A percentile compares a stretch with the other conserved stretches of the same genome.
phyloP scores from a whole-genome alignment of 2,797 vertebrate genomes.

The Carapus acus region DNA sequence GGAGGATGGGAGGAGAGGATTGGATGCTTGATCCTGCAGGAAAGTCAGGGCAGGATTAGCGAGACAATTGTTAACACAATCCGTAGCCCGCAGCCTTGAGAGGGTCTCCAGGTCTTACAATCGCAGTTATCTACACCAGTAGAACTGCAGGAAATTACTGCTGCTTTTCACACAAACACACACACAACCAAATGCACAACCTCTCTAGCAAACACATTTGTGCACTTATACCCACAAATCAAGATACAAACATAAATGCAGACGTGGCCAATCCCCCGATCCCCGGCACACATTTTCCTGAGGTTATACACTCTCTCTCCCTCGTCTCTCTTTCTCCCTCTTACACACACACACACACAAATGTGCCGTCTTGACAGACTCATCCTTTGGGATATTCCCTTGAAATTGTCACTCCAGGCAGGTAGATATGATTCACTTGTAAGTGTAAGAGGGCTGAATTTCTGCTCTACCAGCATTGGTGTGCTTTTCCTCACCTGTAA shows the following conservation, averaged over 20 bases:
- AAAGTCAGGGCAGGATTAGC: slow-evolving; percentile 58
- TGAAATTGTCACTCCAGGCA: slow-evolving; percentile 33
- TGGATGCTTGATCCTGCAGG: slow-evolving; percentile 23
- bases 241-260: slow-evolving; percentile 20
- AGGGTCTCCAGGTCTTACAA: slow-evolving; percentile 46
- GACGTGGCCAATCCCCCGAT: neutral
- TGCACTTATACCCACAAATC: slow-evolving; percentile 19
- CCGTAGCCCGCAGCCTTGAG: slow-evolving; percentile 53
- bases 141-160: slow-evolving; percentile 48
- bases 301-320: too few relatives aligned
- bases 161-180: slow-evolving; percentile 40
- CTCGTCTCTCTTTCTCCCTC: neutral
- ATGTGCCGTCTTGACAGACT: slow-evolving; percentile 22
- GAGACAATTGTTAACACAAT: slow-evolving; percentile 58
- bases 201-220: slow-evolving; percentile 17
- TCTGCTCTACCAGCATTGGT: neutral
- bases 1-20: slow-evolving; percentile 48
- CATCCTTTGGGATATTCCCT: slow-evolving; percentile 26
- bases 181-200: slow-evolving; percentile 12
- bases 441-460: slow-evolving; percentile 6
- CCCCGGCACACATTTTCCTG: too few relatives aligned
- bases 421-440: slow-evolving; percentile 27
- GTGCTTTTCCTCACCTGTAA: slow-evolving; percentile 65
- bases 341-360: slow-evolving; percentile 6
- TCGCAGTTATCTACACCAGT: slow-evolving; percentile 33